Base-by-base conservation (phyloP, 2,888 invertebrate species). In the Margaritifera margaritifera region DNA sequence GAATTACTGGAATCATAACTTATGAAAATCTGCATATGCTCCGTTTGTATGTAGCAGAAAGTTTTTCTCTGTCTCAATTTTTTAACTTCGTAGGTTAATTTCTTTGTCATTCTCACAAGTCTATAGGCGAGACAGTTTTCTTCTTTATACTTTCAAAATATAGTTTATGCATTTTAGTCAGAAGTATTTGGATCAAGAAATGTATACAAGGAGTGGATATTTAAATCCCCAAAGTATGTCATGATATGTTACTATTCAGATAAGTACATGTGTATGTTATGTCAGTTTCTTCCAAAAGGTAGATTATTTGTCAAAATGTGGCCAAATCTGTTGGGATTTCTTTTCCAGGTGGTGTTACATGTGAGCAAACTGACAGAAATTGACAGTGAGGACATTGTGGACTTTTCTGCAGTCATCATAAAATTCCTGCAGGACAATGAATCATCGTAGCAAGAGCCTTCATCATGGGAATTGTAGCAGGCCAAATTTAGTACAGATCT, bases 371-470 rank as follows among this genome's bases (percentile, higher is more conserved):
- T 84, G 19, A 81, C 82, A 18, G 70, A 72, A 25, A 78, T 84
- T 59, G 77, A 81, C 5, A 53, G 68, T n/a, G 80, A 81, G 51
- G 84, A 85, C 60, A 81, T 85, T 52, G 66, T 80, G 31, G 85
- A 85, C 63, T 82, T 85, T 69, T 74, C 81, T 6, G 75, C 81
- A 19, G 77, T 82, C 19, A 62, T 84, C 24, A 72, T 84, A 25
- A 75, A 79, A 54, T 55, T 72, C 8, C 55, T 82, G 1, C 42
- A 42, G 15, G 42, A 42, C 15, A 42, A 8, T 42, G 42, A 42
- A 42, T 42, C 42, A 15, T 11, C 15, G 15, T 42, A 42, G 42
- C 2, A 42, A 42, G 42, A 11, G 11, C 15, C 11, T 42, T 42
- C 15, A 42, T 3, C 15, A 42, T 8, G 42, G 15, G 42, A 42